These are phyloP conservation scores for Theodoxus fluviatilis DNA, from an alignment of 2,888 invertebrate genomes.

Conservation along the genomic window DNA sequence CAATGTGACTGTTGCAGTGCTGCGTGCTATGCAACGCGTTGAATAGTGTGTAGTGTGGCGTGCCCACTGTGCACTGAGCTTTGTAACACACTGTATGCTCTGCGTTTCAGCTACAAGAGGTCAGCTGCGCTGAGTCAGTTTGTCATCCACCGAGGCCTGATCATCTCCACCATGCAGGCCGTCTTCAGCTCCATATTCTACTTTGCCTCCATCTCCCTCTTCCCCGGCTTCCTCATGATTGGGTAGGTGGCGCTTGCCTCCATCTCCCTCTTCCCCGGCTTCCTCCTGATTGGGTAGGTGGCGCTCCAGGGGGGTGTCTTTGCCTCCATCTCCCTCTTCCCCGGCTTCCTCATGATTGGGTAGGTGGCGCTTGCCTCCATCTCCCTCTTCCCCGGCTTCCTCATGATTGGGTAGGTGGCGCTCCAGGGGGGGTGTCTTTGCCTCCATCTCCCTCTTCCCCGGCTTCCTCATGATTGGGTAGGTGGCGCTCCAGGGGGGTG, in stretches of 20 bases:
- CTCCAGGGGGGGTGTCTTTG: too few relatives aligned
- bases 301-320: neutral
- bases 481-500: too few relatives aligned
- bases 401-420: too few relatives aligned
- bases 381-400: too few relatives aligned
- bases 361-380: too few relatives aligned
- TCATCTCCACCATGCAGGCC: constrained; percentile 98
- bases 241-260: constrained; percentile 71
- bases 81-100: neutral
- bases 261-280: neutral
- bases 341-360: too few relatives aligned
- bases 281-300: neutral
- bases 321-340: neutral
- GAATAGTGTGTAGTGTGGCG: too few relatives aligned
- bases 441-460: too few relatives aligned
- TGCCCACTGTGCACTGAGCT: neutral
- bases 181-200: constrained; percentile 99
- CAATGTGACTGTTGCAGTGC: too few relatives aligned
- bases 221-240: constrained; percentile 99
- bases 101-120: constrained; percentile 77
- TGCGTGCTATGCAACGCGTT: too few relatives aligned
- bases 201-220: constrained; percentile 95
- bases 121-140: constrained; percentile 98
- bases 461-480: too few relatives aligned
- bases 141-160: constrained; percentile 96